Conservation (phyloP, 2,113 vertebrate species). For the Cariama cristata region DNA sequence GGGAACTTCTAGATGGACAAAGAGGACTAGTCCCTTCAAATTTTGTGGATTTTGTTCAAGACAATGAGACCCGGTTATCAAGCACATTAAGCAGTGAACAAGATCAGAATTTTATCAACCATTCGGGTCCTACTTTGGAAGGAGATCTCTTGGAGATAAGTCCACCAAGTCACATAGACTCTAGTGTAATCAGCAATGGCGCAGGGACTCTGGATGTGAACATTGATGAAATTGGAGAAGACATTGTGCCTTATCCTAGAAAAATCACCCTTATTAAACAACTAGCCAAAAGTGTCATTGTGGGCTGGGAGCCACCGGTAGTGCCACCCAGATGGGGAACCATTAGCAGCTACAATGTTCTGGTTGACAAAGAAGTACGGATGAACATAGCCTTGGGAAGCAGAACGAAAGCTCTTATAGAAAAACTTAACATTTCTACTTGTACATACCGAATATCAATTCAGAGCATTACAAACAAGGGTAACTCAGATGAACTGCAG, state of each 20-base stretch:
- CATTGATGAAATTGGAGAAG: slow-evolving; percentile 93
- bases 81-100: slow-evolving; percentile 81
- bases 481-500: slow-evolving; percentile 89
- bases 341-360: slow-evolving; percentile 91
- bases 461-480: slow-evolving; percentile 89
- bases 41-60: slow-evolving; percentile 95
- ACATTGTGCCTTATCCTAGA: slow-evolving; percentile 97
- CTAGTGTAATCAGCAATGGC: slow-evolving; percentile 78
- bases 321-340: slow-evolving; percentile 91
- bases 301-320: slow-evolving; percentile 94
- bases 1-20: slow-evolving; percentile 94
- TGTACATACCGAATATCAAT: slow-evolving; percentile 91
- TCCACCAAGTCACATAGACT: slow-evolving; percentile 60
- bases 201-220: slow-evolving; percentile 86
- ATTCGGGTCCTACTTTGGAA: slow-evolving; percentile 1
- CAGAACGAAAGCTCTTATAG: slow-evolving; percentile 92
- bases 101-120: slow-evolving; percentile 82
- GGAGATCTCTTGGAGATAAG: slow-evolving; percentile 78
- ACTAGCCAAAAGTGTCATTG: slow-evolving; percentile 96
- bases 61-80: slow-evolving; percentile 79
- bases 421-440: slow-evolving; percentile 90
- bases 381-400: slow-evolving; percentile 87
- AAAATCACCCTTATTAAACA: slow-evolving; percentile 98
- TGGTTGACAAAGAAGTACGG: slow-evolving; percentile 92
- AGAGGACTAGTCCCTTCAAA: slow-evolving; percentile 96